Percentiles rank a stretch among this genome's conserved stretches.
Evolutionary conservation across 2,113 vertebrate genomes (phyloP).

Genomic region (Caranx melampygus): DNA sequence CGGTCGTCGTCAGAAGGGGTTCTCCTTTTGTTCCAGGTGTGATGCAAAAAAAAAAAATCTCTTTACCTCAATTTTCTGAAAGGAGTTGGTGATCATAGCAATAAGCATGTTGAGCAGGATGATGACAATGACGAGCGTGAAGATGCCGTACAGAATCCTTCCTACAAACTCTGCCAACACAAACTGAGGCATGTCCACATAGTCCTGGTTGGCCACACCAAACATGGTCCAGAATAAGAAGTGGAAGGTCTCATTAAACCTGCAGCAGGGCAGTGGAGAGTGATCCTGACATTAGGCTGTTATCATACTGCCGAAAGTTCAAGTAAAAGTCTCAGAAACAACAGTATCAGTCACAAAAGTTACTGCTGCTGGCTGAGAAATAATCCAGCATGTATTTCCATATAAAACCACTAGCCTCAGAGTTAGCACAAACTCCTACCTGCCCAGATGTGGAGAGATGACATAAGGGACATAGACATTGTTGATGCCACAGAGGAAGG

Average conservation of each 20-base stretch:
- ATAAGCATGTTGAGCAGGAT: slow-evolving; percentile 94
- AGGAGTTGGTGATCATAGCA: slow-evolving; percentile 95
- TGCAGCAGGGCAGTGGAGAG: slow-evolving; percentile 50
- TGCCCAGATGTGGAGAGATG: slow-evolving; percentile 86
- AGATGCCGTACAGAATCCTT: slow-evolving; percentile 88
- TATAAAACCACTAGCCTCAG: too few species aligned
- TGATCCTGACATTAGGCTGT: background rate
- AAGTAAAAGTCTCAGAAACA: background rate
- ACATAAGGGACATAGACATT: slow-evolving; percentile 91
- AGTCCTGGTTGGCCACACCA: slow-evolving; percentile 86
- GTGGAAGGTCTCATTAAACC: slow-evolving; percentile 91
- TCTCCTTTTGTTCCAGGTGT: background rate
- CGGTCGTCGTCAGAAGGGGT: background rate
- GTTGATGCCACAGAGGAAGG: slow-evolving; percentile 93
- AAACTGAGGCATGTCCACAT: slow-evolving; percentile 89
- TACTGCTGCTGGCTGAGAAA: too few species aligned
- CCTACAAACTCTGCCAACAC: slow-evolving; percentile 88
- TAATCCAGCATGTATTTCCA: too few species aligned
- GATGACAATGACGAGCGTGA: slow-evolving; percentile 91
- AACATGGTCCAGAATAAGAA: slow-evolving; percentile 98
- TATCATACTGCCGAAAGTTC: background rate
- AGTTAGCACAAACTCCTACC: slow-evolving; percentile 71
- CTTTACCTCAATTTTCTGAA: slow-evolving; percentile 92
- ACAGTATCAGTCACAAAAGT: background rate
- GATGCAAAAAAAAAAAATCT: background rate